Conservation (phyloP, 2,888 invertebrate genomes). For the Ochropacha duplaris region DNA sequence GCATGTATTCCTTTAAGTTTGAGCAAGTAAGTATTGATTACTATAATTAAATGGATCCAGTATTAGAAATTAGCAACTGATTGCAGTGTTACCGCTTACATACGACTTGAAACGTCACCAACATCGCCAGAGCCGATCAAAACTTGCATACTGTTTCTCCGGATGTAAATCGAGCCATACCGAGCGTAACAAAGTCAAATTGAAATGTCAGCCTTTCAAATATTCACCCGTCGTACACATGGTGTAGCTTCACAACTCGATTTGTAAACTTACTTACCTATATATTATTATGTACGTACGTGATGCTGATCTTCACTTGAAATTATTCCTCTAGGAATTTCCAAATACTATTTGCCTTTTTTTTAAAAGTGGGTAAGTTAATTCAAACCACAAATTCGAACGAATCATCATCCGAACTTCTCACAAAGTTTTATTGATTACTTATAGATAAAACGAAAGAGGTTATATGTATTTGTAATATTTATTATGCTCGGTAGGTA, state of each 20-base stretch:
- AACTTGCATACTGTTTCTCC: constrained; percentile 38
- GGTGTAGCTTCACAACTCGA: constrained; percentile 9
- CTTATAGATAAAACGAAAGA: too few species aligned
- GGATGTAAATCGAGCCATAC: constrained; percentile 23
- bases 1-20: background rate
- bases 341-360: constrained; percentile 21
- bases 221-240: constrained; percentile 33
- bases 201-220: constrained; percentile 68
- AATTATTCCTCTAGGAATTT: constrained; percentile 33
- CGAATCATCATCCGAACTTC: background rate
- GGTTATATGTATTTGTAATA: too few species aligned
- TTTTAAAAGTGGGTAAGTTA: too few species aligned
- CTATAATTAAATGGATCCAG: background rate
- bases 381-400: too few species aligned
- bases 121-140: constrained; percentile 37
- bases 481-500: too few species aligned
- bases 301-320: constrained; percentile 29
- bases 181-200: constrained; percentile 65
- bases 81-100: constrained; percentile 2
- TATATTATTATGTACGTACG: too few species aligned
- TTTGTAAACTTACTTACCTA: background rate
- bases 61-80: background rate
- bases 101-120: constrained; percentile 29
- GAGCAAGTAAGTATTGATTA: background rate
- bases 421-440: background rate